Evolutionary conservation across 1,140 invertebrate genomes (phyloP), one percentile per base, ranked within the genome.

Genomic region (Drosophila pandora): DNA sequence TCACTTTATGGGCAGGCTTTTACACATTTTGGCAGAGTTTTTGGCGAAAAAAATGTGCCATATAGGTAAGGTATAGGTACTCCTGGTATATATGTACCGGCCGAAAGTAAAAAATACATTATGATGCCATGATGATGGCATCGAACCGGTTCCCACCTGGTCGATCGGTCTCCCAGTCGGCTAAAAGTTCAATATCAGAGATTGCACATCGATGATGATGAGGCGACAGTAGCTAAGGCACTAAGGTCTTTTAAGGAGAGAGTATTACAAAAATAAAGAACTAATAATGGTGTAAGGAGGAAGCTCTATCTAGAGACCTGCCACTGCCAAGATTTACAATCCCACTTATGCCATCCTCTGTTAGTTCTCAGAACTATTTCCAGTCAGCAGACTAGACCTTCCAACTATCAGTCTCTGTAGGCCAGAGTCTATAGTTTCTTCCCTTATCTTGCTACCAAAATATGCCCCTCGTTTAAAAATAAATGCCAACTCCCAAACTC

Each of bases 91-190:
- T 62, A 59, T 17, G 17, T 17, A 17, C 17, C 17, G 17, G 17
- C 17, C 17, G 17, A 47, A 34, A 43, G 73, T 63, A 79, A 64
- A 67, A 61, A 57, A 63, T 78, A 68, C 74, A 88, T 78, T 76
- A 68, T 58, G 80, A 70, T 68, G 72, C 55, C 56, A 68, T 78
- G 69, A 85, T 82, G 82, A 87, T 87, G 82, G 72, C 83, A 87
- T 82, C 70, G 62, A 71, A 87, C 82, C 82, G 83, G 82, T 85
- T 87, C 28, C 54, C 10, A 28, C 28, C 25, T 17, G 25, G 6
- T 28, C 30, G 7, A 32, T 2, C 30, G 7, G 49, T 34, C 28
- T 17, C 0, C 17, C 48, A 57, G 43, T 47, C 45, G 43, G 49
- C 57, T 52, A 52, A 67, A 65, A 65, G 53, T 50, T 23, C 28